Conservation (phyloP, 2,113 vertebrate genomes). For the Pomatostomus ruficeps region DNA sequence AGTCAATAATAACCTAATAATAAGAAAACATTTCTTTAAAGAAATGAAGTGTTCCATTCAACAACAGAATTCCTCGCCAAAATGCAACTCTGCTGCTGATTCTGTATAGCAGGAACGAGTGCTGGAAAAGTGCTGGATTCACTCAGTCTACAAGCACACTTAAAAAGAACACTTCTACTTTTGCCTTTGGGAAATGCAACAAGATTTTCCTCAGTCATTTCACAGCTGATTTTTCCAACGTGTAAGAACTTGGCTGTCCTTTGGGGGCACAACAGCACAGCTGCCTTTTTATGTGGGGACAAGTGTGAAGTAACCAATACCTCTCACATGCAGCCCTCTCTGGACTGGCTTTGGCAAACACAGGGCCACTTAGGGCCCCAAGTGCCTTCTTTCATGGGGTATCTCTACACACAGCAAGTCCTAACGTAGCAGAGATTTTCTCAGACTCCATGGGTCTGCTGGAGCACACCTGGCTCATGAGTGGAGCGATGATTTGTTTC, state of each 20-base stretch:
- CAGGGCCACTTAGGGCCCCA: background rate
- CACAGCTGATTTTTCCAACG: constrained; percentile 8
- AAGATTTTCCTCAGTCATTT: background rate
- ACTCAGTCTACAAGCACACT: background rate
- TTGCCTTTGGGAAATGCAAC: background rate
- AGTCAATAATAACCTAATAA: background rate
- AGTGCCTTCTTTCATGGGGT: background rate
- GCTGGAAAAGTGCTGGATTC: background rate
- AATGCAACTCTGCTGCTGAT: background rate
- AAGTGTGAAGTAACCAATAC: background rate
- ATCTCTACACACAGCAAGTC: background rate
- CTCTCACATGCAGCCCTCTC: background rate
- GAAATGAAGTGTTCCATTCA: background rate
- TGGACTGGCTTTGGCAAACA: background rate
- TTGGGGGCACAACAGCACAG: background rate
- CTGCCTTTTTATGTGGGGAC: background rate
- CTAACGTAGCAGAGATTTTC: background rate
- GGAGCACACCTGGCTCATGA: background rate
- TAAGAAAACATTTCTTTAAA: background rate
- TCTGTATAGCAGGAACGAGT: background rate
- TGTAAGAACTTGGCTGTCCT: background rate
- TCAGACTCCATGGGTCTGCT: background rate
- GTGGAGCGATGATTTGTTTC: background rate
- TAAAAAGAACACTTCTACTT: background rate
- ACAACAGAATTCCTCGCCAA: background rate